Percentiles rank a stretch among this genome's conserved stretches.
These are phyloP conservation scores for Leptinotarsa juncta DNA, from an alignment of 2,888 invertebrate genomes.

Conservation along the genomic window DNA sequence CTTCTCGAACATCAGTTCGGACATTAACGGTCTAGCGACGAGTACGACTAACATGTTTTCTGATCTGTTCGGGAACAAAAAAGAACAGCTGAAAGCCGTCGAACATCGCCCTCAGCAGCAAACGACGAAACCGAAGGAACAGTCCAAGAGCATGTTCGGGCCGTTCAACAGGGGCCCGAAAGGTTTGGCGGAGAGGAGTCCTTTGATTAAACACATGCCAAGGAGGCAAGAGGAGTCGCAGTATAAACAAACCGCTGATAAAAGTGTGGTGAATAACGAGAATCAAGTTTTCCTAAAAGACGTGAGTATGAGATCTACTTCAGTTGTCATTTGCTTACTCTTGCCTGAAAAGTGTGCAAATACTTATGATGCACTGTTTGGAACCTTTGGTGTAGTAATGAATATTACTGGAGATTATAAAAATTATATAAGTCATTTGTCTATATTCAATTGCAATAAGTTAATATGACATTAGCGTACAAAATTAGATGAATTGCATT, in stretches of 20 bases:
- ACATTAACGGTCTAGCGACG: constrained; percentile 91
- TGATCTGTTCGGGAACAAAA: constrained; percentile 88
- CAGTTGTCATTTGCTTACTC: no score
- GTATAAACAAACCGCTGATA: constrained; percentile 76
- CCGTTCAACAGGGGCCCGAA: constrained; percentile 83
- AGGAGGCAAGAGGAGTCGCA: constrained; percentile 76
- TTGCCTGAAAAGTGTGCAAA: no score
- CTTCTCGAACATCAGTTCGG: constrained; percentile 91
- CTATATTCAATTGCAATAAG: no score
- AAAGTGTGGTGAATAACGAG: constrained; percentile 84
- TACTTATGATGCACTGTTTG: no score
- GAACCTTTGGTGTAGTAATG: no score
- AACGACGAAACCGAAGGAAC: constrained; percentile 59
- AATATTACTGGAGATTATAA: no score
- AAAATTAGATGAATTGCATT: no score
- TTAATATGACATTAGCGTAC: no score
- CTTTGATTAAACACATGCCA: constrained; percentile 85
- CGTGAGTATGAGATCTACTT: constrained; percentile 66
- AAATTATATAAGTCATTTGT: no score
- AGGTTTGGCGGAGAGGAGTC: constrained; percentile 89
- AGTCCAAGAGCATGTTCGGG: constrained; percentile 73
- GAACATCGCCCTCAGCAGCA: constrained; percentile 58
- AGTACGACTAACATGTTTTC: constrained; percentile 95
- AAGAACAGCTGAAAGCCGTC: constrained; percentile 55
- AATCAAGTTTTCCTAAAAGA: constrained; percentile 96